A percentile compares a stretch with the other conserved stretches of the same genome.
phyloP scores from a whole-genome alignment of 2,797 vertebrate species.

The Cetoscarus ocellatus region DNA sequence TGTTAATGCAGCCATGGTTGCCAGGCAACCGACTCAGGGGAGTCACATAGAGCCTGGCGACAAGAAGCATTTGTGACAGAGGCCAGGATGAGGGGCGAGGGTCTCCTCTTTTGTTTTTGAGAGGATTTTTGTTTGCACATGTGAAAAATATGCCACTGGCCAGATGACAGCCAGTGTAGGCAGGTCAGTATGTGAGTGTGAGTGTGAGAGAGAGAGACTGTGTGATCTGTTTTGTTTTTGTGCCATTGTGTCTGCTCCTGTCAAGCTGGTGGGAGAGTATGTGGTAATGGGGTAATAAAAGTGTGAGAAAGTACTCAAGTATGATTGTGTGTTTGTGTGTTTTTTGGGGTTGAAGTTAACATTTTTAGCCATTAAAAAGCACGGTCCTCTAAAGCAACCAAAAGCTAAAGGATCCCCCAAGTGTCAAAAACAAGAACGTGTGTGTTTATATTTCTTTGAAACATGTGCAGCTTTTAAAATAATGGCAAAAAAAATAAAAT shows the following conservation, averaged over 20 bases:
- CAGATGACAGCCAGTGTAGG: neutral
- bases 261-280: neutral
- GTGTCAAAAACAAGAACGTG: neutral
- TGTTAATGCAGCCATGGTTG: slow-evolving; percentile 91
- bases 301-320: neutral
- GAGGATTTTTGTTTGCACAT: slow-evolving; percentile 11
- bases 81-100: slow-evolving; percentile 69
- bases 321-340: neutral
- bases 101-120: slow-evolving; percentile 54
- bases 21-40: slow-evolving; percentile 89
- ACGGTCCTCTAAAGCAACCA: neutral
- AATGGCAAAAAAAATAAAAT: no score
- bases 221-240: slow-evolving; percentile 1
- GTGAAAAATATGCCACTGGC: neutral
- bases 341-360: neutral
- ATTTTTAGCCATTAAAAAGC: no score
- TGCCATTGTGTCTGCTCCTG: slow-evolving; percentile 17
- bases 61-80: slow-evolving; percentile 81
- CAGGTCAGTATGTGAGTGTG: neutral
- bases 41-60: slow-evolving; percentile 81
- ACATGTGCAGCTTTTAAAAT: no score
- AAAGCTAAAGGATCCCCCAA: neutral
- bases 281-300: neutral
- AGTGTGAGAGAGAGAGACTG: neutral
- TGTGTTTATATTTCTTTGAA: neutral